Base-by-base conservation (phyloP, 1,140 invertebrate species). In the Microplitis mediator region DNA sequence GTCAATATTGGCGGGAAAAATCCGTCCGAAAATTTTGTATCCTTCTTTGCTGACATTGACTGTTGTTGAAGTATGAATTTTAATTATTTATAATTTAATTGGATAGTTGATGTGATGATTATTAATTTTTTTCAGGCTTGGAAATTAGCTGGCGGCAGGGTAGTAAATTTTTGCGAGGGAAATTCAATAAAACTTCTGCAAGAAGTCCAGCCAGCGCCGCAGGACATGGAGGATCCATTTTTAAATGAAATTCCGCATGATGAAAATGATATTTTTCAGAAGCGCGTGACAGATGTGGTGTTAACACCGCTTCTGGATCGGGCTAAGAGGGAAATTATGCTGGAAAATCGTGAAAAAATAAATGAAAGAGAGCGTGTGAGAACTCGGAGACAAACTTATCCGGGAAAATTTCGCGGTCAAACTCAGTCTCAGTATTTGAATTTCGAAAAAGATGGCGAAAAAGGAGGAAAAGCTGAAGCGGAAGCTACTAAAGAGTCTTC, bases 361-460 rank as follows among this genome's bases (percentile, higher is more conserved):
- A 79, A 80, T 58, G 50, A 54, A 14, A 74, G 8, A 11, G 39
- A 69, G 61, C 31, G 63, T 1, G 36, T 32, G 72, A 77, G 61
- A 75, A 75, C 77, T 8, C 79, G 81, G 39, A 52, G 75, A 4
- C 71, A 60, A 14, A 76, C 77, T 16, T 76, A 75, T 72, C 61
- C 71, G 52, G 81, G 79, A 6, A 76, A 80, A 60, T 89, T 88
- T 76, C 86, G 91, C 54, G 93, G 93, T 34, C 94, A 95, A 83
- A 94, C 93, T 0, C 94, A 95, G 78, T 94, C 93, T 5, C 94
- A 95, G 78, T 95, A 94, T 82, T 83, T 95, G 69, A 91, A 90
- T 76, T 90, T 93, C 73, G 88, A 87, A 8, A 80, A 82, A 3
- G 79, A 84, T 35, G 88, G 89, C 58, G 87, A 88, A 61, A 88